These are phyloP conservation scores for Melolontha melolontha DNA, from an alignment of 2,888 invertebrate species.

Conservation along the genomic window DNA sequence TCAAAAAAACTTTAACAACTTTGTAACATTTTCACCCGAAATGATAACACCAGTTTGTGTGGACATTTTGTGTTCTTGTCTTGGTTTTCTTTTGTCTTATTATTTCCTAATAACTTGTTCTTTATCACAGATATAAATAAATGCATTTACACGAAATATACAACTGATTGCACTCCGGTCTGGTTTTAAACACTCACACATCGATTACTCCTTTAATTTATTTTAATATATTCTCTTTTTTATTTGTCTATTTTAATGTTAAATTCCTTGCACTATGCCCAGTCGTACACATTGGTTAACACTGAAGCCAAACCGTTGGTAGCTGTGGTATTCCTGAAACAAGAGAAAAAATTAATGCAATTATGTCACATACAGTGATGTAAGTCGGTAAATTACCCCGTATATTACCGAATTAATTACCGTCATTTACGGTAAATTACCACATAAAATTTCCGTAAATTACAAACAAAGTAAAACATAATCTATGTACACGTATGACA, in stretches of 20 bases:
- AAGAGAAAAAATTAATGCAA: conserved; percentile 26
- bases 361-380: background rate
- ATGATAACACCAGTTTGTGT: conserved; percentile 21
- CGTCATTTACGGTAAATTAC: too few species aligned
- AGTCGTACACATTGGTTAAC: conserved; percentile 47
- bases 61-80: conserved; percentile 29
- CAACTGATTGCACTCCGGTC: conserved; percentile 62
- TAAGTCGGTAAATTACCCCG: too few species aligned
- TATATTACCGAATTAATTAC: too few species aligned
- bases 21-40: conserved; percentile 2
- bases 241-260: conserved; percentile 1
- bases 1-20: too few species aligned
- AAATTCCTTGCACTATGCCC: conserved; percentile 64
- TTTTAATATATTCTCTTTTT: conserved; percentile 29
- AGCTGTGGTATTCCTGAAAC: conserved; percentile 48
- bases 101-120: conserved; percentile 56
- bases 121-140: conserved; percentile 68
- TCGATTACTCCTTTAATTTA: conserved; percentile 40
- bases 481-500: too few species aligned
- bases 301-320: conserved; percentile 41
- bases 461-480: too few species aligned
- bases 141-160: conserved; percentile 67
- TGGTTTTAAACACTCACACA: conserved; percentile 50
- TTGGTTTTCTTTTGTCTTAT: conserved; percentile 38
- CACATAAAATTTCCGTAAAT: too few species aligned